These are phyloP conservation scores for Scomber scombrus DNA, from an alignment of 2,113 vertebrate species.

Conservation along the genomic window DNA sequence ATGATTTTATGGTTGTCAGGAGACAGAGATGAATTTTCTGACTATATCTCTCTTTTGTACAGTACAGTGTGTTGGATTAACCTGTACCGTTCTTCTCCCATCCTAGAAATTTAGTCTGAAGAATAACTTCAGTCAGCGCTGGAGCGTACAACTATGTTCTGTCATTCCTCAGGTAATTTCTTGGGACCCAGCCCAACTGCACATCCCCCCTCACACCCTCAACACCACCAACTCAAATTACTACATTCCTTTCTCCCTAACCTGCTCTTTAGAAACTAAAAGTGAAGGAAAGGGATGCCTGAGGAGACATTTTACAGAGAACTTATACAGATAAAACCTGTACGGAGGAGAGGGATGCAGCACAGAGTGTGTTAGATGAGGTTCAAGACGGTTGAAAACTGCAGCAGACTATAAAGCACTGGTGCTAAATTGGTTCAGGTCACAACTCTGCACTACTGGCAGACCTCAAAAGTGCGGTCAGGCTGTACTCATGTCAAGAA, in stretches of 20 bases:
- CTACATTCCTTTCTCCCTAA: conserved; percentile 73
- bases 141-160: conserved; percentile 22
- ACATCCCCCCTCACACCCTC: conserved; percentile 24
- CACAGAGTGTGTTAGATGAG: conserved; percentile 5
- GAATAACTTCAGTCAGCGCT: conserved; percentile 27
- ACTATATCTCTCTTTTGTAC: background rate
- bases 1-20: too few species aligned
- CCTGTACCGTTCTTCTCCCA: background rate
- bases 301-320: conserved; percentile 22
- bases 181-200: conserved; percentile 48
- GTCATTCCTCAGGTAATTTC: conserved; percentile 68
- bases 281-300: conserved; percentile 47
- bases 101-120: background rate
- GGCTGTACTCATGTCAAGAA: background rate
- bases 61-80: background rate
- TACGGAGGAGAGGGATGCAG: background rate
- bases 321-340: background rate
- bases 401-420: background rate
- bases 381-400: background rate
- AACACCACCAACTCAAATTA: conserved; percentile 71
- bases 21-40: too few species aligned
- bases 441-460: background rate
- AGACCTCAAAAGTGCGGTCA: background rate
- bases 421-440: background rate
- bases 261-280: conserved; percentile 60